A percentile compares a stretch with the other conserved stretches of the same genome.
These are phyloP conservation scores for Lanius collurio DNA, from an alignment of 2,113 vertebrate species.

Conservation along the genomic window DNA sequence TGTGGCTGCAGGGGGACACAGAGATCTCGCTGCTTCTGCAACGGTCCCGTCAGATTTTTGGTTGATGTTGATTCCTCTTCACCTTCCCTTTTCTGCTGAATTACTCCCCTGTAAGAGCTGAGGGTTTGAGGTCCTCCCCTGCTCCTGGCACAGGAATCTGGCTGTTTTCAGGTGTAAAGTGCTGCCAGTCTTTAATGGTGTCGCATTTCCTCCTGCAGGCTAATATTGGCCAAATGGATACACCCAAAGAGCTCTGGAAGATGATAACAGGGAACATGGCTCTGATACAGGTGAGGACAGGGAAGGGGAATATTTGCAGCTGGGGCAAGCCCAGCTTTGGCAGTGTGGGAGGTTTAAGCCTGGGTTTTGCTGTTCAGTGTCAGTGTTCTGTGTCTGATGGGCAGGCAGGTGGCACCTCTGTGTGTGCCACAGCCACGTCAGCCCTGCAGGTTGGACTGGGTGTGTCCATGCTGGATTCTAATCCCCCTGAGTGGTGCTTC, in stretches of 20 bases:
- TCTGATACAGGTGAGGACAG: constrained; percentile 89
- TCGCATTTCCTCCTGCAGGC: constrained; percentile 73
- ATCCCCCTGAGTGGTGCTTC: neutral
- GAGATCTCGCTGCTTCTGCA: neutral
- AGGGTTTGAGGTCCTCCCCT: neutral
- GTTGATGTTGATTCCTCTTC: accelerated
- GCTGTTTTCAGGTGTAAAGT: neutral
- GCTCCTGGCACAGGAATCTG: neutral
- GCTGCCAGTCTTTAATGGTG: neutral
- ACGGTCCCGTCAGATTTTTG: accelerated
- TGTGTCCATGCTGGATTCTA: neutral
- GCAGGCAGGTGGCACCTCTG: neutral
- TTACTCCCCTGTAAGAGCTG: accelerated
- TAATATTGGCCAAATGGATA: constrained; percentile 97
- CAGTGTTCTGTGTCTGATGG: accelerated
- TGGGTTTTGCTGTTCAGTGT: neutral
- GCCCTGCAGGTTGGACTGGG: neutral
- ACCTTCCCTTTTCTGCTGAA: accelerated
- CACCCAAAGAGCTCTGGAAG: constrained; percentile 94
- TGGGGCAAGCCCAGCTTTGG: neutral
- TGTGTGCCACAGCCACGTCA: neutral
- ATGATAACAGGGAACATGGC: constrained; percentile 98
- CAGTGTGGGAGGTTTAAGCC: neutral
- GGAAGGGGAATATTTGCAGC: neutral
- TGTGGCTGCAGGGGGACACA: neutral